Evolutionary conservation across 2,113 vertebrate species (phyloP), one percentile per base, ranked within the genome.

Genomic region (Grantiella picta): DNA sequence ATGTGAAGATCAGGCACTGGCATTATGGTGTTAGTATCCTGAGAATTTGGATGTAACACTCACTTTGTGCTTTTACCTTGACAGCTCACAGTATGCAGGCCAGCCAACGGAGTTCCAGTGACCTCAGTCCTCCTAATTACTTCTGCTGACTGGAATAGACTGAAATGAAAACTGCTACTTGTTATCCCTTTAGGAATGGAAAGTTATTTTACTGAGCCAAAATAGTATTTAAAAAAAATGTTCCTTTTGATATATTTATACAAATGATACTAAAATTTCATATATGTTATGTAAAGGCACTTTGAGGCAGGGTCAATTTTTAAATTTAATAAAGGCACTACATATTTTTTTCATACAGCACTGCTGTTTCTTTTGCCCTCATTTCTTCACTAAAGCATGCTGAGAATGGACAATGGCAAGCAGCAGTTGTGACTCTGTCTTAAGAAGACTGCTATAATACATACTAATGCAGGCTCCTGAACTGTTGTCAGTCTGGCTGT

Each of bases 271-370:
- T 25, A 3, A 90, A 89, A 12, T 89, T 93, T 78, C 10, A 15
- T 47, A 8, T 81, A 9, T 89, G 29, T 86, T 83, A 42, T 24
- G 10, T 77, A 75, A 89, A 86, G 38, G 33, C 64, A 89, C 29
- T 81, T 94, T 86, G 50, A 94, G 71, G 38, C 63, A 80, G 75
- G 11, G 19, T 78, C 50, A 7, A 31, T 83, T 93, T 89, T 63
- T 56, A 36, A 54, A 85, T 89, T 83, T 78, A 97, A 93, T 97
- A 97, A 97, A 97, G 64, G 53, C 95, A 97, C 94, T 94, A 95
- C 92, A 20, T 57, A 12, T 63, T 70, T 81, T 81, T 86, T 91
- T 59, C 63, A 73, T 77, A 38, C 4, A 42, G 20, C 11, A 9
- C 19, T 71, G 24, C 33, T 94, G 9, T 52, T 53, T 88, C 40